Percentiles rank a stretch among this genome's conserved stretches.
Evolutionary conservation across 1,140 invertebrate genomes (phyloP).

Genomic region (Penaeus indicus): DNA sequence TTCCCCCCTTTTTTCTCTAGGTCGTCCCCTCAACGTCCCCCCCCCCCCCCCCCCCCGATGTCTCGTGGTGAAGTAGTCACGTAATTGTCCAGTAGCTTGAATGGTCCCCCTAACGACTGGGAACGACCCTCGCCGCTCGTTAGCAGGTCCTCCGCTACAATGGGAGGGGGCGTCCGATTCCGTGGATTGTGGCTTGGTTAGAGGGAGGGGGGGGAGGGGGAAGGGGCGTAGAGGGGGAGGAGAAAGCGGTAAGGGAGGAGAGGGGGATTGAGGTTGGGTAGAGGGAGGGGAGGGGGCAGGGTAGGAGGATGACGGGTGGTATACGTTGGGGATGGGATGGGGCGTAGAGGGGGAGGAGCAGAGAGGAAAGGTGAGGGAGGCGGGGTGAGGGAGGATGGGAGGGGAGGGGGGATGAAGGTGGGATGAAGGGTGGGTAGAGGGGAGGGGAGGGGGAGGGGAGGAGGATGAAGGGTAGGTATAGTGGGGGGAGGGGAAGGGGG

Average conservation of each 20-base stretch:
- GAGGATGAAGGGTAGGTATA: neutral
- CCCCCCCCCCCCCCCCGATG: neutral
- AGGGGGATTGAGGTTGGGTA: neutral
- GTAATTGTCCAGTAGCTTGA: slow-evolving; percentile 32
- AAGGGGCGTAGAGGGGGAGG: neutral
- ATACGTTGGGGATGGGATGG: neutral
- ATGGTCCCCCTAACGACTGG: slow-evolving; percentile 22
- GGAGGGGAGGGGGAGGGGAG: neutral
- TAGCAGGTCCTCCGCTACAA: neutral
- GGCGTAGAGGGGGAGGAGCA: neutral
- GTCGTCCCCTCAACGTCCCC: neutral
- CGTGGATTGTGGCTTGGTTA: neutral
- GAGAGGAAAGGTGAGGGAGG: neutral
- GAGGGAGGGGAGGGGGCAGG: neutral
- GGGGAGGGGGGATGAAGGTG: neutral
- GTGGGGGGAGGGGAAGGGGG: neutral
- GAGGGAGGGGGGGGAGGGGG: neutral
- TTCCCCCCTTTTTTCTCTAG: too few species aligned
- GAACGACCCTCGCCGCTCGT: slow-evolving; percentile 31
- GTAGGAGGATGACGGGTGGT: neutral
- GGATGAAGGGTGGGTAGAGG: neutral
- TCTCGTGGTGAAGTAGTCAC: neutral
- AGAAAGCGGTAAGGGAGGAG: neutral
- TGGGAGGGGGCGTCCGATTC: neutral
- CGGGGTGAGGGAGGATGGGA: neutral